These are phyloP conservation scores for Sternarchorhynchus goeldii DNA, from an alignment of 2,797 vertebrate genomes.

Conservation along the genomic window DNA sequence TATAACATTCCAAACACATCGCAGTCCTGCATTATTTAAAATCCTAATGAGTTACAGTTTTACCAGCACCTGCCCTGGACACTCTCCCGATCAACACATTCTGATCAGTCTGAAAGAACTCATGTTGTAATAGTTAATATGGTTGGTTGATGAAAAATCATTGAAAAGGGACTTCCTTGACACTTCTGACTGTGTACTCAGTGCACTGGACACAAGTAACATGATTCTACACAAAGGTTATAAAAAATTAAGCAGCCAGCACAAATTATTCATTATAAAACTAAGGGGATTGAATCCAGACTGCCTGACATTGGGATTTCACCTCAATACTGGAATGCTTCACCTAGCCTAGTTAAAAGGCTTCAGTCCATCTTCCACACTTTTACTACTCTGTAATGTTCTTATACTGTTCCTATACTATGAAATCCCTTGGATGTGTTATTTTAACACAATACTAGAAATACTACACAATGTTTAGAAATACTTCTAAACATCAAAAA, in stretches of 20 bases:
- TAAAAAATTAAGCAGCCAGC: slow-evolving; percentile 71
- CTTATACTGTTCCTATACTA: no score
- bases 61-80: background rate
- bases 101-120: background rate
- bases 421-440: no score
- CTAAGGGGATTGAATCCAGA: slow-evolving; percentile 38
- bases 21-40: background rate
- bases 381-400: no score
- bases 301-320: slow-evolving; percentile 50
- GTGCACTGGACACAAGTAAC: slow-evolving; percentile 64
- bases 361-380: no score
- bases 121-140: no score
- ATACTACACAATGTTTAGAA: no score
- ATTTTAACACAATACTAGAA: no score
- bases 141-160: no score
- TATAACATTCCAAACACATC: background rate
- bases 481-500: background rate
- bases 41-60: no score
- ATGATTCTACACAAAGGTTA: slow-evolving; percentile 66
- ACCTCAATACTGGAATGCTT: slow-evolving; percentile 38
- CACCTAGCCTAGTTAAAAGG: slow-evolving; percentile 26
- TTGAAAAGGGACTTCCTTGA: slow-evolving; percentile 45
- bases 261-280: slow-evolving; percentile 55
- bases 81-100: no score
- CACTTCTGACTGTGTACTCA: slow-evolving; percentile 42